phyloP scores from a whole-genome alignment of 2,888 invertebrate species.

The Chrysina gloriosa region DNA sequence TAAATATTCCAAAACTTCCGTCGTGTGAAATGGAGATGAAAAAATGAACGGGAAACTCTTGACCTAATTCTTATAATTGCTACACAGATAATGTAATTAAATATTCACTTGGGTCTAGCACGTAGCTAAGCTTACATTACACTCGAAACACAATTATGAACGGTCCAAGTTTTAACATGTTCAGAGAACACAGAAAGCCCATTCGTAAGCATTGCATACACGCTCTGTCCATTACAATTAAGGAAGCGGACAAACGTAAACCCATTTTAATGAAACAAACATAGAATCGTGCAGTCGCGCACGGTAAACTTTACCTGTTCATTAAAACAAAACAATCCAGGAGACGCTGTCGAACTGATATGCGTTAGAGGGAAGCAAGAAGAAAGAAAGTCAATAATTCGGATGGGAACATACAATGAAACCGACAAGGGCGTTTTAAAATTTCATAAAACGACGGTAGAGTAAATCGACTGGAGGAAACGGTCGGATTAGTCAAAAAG shows the following conservation, averaged over 20 bases:
- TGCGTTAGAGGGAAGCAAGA: background rate
- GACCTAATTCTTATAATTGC: slow-evolving; percentile 18
- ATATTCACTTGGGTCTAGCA: slow-evolving; percentile 10
- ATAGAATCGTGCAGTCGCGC: slow-evolving; percentile 10
- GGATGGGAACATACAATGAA: background rate
- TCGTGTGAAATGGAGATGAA: background rate
- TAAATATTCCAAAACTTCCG: background rate
- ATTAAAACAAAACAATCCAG: background rate
- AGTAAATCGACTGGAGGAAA: background rate
- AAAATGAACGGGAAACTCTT: background rate
- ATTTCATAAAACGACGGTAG: background rate
- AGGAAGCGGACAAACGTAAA: background rate
- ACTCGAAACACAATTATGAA: slow-evolving; percentile 17
- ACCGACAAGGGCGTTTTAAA: background rate
- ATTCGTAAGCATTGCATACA: slow-evolving; percentile 5
- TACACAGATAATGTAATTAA: background rate
- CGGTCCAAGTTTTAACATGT: slow-evolving; percentile 1
- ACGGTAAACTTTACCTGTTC: slow-evolving; percentile 2
- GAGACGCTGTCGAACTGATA: background rate
- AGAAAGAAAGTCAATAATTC: background rate
- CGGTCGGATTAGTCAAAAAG: background rate
- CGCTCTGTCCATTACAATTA: slow-evolving; percentile 16
- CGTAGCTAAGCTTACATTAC: slow-evolving; percentile 8
- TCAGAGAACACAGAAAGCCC: background rate
- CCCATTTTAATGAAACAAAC: slow-evolving; percentile 8